Conservation (phyloP, 2,797 vertebrate species). For the Crax fasciolata region DNA sequence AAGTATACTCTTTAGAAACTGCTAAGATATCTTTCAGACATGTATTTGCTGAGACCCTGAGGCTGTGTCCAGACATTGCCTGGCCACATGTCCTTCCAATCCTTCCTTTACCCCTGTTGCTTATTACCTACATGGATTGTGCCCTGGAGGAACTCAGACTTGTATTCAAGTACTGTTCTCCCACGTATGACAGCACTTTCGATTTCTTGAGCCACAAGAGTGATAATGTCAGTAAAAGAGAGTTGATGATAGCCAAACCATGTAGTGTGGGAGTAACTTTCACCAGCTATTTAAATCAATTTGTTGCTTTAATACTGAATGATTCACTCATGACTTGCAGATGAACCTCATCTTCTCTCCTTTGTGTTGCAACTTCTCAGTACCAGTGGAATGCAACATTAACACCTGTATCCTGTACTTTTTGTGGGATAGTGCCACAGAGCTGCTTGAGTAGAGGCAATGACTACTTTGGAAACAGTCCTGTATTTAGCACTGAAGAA, state of each 20-base stretch:
- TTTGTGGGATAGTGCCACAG: not conserved
- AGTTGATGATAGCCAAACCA: not conserved
- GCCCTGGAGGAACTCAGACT: not conserved
- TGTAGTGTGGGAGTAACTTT: not conserved
- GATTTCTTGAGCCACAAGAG: not conserved
- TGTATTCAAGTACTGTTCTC: not conserved
- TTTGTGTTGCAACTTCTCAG: not conserved
- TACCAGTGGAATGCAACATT: not conserved
- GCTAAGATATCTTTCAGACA: not conserved
- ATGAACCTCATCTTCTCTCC: not conserved
- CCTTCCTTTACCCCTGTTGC: not conserved
- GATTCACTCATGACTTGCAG: not conserved
- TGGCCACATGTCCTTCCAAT: not conserved
- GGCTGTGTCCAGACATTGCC: not conserved
- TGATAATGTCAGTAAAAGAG: not conserved
- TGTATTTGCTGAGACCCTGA: not conserved
- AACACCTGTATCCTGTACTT: not conserved
- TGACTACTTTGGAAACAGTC: conserved; percentile 7
- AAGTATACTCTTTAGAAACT: not conserved
- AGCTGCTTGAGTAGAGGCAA: not conserved
- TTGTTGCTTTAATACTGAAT: not conserved
- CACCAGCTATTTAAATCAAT: not conserved
- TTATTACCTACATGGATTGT: not conserved
- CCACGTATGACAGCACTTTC: not conserved
- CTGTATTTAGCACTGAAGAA: conserved; percentile 7